Base-by-base conservation (phyloP, 2,888 invertebrate genomes). In the Norana najaformis region DNA sequence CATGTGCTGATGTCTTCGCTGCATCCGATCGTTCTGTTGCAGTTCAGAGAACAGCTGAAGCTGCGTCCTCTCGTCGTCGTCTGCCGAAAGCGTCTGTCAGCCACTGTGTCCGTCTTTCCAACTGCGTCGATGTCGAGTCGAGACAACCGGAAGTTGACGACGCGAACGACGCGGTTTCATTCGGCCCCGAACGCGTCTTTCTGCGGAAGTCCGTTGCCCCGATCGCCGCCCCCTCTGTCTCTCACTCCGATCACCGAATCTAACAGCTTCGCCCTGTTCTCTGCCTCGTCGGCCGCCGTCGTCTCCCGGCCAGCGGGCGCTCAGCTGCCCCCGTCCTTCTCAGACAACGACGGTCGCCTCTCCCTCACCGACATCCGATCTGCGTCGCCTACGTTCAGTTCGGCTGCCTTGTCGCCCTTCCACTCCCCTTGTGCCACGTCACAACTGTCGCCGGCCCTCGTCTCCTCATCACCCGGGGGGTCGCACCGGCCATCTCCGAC, bases 381-480 rank as follows among this genome's bases (percentile, higher is more conserved):
- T 34, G 23, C 36, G 36, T 36, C 85, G 35, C 85, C 85, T 18
- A 36, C 85, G 36, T 37, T 85, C 35, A 85, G 36, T 39, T 88
- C 88, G 41, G 39, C 88, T 11, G n/a, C 30, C 36, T 23, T 47
- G 20, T 88, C 88, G 8, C 47, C 88, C 88, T 88, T 88, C 88
- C 38, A 36, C 34, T 88, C 88, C 1, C 38, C 88, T 1, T 30
- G 69, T 13, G 18, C 88, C 39, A 35, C n/a, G 36, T 39, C 37
- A 11, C 47, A 35, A 2, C 30, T 47, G 41, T 88, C 88, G 18
- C 88, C 41, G 36, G 39, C 41, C 20, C 35, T 88, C 88, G 34
- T 2, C 16, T 16, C 53, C 5, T 69, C 47, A 3, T 35, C 47
- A 34, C 20, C 41, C 23, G 37, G 30, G 8, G 47, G 69, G n/a